These are phyloP conservation scores for Rafetus swinhoei DNA, from an alignment of 2,113 vertebrate species.

Conservation along the genomic window DNA sequence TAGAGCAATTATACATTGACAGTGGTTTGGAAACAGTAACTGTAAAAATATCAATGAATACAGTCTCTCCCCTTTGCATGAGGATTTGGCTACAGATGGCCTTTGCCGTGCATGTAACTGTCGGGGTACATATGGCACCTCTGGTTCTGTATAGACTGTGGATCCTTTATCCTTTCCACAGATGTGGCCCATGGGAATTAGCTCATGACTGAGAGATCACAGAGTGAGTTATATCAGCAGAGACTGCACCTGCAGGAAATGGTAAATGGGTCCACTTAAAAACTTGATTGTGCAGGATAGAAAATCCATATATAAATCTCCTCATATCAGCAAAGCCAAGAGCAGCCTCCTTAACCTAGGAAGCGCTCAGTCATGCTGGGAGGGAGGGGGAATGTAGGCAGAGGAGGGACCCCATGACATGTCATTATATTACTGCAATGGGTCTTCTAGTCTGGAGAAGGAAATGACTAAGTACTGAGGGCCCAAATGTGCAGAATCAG, in stretches of 20 bases:
- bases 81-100: background rate
- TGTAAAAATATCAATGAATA: background rate
- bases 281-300: background rate
- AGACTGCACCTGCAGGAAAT: background rate
- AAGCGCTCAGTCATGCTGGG: background rate
- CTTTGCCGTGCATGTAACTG: background rate
- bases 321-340: background rate
- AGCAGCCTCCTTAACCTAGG: background rate
- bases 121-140: background rate
- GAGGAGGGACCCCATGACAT: background rate
- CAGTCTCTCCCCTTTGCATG: background rate
- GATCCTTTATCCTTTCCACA: background rate
- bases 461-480: background rate
- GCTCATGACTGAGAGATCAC: background rate
- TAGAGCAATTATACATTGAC: background rate
- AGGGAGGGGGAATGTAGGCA: background rate
- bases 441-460: background rate
- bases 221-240: background rate
- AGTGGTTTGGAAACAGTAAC: conserved; percentile 9
- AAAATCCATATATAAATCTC: background rate
- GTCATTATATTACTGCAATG: background rate
- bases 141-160: background rate
- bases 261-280: background rate
- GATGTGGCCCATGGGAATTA: background rate
- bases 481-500: background rate